Base-by-base conservation (phyloP, 2,113 vertebrate genomes). In the Rafetus swinhoei region DNA sequence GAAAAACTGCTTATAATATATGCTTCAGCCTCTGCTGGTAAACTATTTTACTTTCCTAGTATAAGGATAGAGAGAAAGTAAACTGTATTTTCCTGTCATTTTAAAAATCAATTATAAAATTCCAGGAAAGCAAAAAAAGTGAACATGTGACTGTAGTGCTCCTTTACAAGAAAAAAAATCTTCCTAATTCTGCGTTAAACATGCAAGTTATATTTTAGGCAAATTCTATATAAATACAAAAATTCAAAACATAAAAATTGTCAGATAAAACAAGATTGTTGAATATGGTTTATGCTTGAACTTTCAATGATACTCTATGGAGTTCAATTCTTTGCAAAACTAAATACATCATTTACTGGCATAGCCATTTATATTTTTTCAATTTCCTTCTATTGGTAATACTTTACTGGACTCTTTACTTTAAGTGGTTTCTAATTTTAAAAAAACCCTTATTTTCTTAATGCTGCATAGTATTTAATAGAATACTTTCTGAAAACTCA, bases 381-480 rank as follows among this genome's bases (percentile, higher is more conserved):
- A 45, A 1, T 65, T 82, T 82, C 59, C 65, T 54, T 87, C 65
- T 92, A 8, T 55, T 84, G 19, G 52, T 65, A 72, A 84, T 91
- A 84, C 85, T 84, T 90, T 85, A 85, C 83, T 83, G 53, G 1
- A 5, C 27, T 32, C 82, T 69, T 45, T 89, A 12, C 55, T 7
- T 90, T 93, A 76, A 5, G 1, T 74, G 87, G 19, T 86, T 1
- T 79, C 86, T 74, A 84, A 54, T 54, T 10, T 54, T 9, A 54
- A 54, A 54, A 54, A 54, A 12, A 54, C 10, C 14, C 53, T 54
- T 54, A 54, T 54, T 54, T 54, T 54, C 53, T 86, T 90, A 94
- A 88, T 94, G 84, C 89, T 90, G 56, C 81, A 13, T 57, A 95
- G 72, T 88, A 93, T 96, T 93, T 95, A 72, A 50, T 92, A 4